Conservation (phyloP, 2,888 invertebrate species). For the Pyralis farinalis region DNA sequence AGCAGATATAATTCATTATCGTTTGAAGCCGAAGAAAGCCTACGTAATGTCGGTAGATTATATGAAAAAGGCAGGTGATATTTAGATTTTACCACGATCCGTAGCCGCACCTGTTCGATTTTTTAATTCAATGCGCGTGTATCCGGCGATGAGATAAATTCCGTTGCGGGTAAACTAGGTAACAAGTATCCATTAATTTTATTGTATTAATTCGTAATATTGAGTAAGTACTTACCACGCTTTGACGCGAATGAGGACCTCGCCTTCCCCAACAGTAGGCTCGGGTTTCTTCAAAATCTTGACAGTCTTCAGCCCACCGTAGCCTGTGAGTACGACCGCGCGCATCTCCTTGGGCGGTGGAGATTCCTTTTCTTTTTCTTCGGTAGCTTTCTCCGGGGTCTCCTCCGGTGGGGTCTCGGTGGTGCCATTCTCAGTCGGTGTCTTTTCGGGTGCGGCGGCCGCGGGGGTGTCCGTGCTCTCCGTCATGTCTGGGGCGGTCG, state of each 20-base stretch:
- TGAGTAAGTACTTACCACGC: slow-evolving; percentile 86
- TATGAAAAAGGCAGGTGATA: too few species aligned
- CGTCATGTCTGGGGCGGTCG: slow-evolving; percentile 57
- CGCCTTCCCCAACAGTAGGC: slow-evolving; percentile 85
- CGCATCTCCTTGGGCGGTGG: slow-evolving; percentile 90
- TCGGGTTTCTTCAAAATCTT: slow-evolving; percentile 91
- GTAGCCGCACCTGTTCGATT: too few species aligned
- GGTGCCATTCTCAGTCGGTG: slow-evolving; percentile 76
- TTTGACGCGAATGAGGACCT: slow-evolving; percentile 91
- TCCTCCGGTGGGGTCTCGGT: slow-evolving; percentile 73
- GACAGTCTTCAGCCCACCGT: slow-evolving; percentile 92
- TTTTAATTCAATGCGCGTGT: too few species aligned
- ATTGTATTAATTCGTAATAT: slow-evolving; percentile 10
- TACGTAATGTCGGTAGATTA: too few species aligned
- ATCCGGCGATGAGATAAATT: too few species aligned
- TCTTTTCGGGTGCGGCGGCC: slow-evolving; percentile 78
- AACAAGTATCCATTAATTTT: background rate
- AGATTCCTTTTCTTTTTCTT: slow-evolving; percentile 76
- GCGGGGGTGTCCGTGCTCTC: slow-evolving; percentile 75
- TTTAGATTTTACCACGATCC: too few species aligned
- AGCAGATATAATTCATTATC: too few species aligned
- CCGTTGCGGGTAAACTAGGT: background rate
- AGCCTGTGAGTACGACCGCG: slow-evolving; percentile 91
- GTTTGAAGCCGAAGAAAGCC: too few species aligned
- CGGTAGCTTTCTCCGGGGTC: slow-evolving; percentile 75